Base-by-base conservation (phyloP, 2,113 vertebrate genomes). In the Hiodon alosoides region DNA sequence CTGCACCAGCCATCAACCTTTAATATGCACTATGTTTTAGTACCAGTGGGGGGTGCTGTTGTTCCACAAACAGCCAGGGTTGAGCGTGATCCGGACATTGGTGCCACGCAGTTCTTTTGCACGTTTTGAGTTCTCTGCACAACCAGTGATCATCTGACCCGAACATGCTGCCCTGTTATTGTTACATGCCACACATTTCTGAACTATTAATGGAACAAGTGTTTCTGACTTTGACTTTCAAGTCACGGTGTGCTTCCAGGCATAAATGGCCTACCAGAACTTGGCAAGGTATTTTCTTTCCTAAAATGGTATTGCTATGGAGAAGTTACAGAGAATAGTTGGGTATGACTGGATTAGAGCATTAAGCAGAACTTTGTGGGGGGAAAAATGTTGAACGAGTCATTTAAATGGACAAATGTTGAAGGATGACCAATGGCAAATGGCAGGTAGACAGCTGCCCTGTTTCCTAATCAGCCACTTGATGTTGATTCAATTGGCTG, bases 181-280 rank as follows among this genome's bases (percentile, higher is more conserved):
- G 84, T 82, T 31, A 14, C 81, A 77, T 87, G 81, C 85, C 83
- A 70, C 79, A 83, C 81, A 71, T 83, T 72, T 79, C 71, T 72
- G 68, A 76, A 81, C 90, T 91, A 90, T 91, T 90, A 89, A 81
- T 91, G 88, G 90, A 87, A 84, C 81, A 66, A 79, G 80, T 79
- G 80, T 72, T 46, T 62, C 10, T 70, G 79, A 79, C 79, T 57
- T 73, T 85, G 81, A 87, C 86, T 85, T 86, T 87, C 82, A 86
- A 79, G 62, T 74, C 72, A 55, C n/a, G 47, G 9, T 53, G 55
- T 73, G 71, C 57, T 75, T 73, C 76, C 55, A 54, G 59, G 77
- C 73, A 78, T 67, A 79, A 58, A 57, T 11, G 59, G 64, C 55
- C 60, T n/a, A 9, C 61, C 54, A 64, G 5, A 10, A n/a, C 48